These are phyloP conservation scores for Falco novaeseelandiae DNA, from an alignment of 2,797 vertebrate genomes.

Conservation along the genomic window DNA sequence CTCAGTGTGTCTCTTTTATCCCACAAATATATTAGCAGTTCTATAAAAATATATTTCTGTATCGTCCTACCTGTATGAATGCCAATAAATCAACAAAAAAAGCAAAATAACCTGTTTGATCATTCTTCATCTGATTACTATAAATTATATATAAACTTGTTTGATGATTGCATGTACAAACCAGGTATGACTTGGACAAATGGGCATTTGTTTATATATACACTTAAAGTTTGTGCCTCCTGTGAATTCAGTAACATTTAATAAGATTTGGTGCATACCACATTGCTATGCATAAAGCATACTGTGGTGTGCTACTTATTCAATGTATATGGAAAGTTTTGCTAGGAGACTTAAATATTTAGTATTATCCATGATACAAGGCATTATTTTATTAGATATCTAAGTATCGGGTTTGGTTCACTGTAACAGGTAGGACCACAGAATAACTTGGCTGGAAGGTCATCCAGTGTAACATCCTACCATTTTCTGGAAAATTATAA, in stretches of 20 bases:
- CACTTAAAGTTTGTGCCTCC: not conserved
- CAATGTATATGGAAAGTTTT: not conserved
- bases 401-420: not conserved
- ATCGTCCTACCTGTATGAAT: not conserved
- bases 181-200: not conserved
- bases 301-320: not conserved
- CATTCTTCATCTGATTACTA: not conserved
- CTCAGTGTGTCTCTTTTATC: not conserved
- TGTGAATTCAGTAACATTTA: not conserved
- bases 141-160: not conserved
- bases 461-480: not conserved
- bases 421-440: not conserved
- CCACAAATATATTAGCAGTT: not conserved
- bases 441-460: not conserved
- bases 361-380: not conserved
- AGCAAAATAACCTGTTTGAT: not conserved
- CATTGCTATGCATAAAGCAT: not conserved
- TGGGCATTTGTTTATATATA: not conserved
- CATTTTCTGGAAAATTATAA: not conserved
- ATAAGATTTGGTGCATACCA: not conserved
- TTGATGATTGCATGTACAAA: not conserved
- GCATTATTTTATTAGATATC: not conserved
- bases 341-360: not conserved
- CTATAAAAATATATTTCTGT: not conserved
- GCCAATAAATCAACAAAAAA: not conserved